Base-by-base conservation (phyloP, 2,797 vertebrate species). In the Xiphorhynchus erythropygius region DNA sequence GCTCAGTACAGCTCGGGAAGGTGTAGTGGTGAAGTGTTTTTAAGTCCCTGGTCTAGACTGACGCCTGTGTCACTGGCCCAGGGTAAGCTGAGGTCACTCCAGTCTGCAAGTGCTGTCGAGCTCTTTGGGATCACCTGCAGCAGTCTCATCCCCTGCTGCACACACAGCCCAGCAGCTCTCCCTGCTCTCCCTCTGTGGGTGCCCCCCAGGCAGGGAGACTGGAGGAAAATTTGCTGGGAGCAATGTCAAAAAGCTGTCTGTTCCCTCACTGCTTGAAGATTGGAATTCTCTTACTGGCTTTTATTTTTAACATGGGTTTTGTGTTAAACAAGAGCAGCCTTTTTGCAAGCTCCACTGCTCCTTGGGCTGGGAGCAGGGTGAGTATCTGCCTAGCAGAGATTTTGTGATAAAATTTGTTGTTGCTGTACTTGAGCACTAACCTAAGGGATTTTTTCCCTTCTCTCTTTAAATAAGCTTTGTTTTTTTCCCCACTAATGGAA, bases 21-120 rank as follows among this genome's bases (percentile, higher is more conserved):
- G 65, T 65, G 71, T 21, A 47, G 62, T 55, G 73, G 35, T 65
- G 65, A 65, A 70, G 49, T 41, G 56, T 49, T 75, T 91, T 89
- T 24, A 11, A 74, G 65, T 35, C 62, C 57, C 82, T 75, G 77
- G 74, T 92, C 87, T 89, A 93, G 92, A 39, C 93, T 82, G 93
- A 49, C 1, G 44, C 67, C 91, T 67, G 47, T 49, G 33, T 41
- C 52, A 23, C 75, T 63, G 75, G 63, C 56, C 71, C 64, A 30
- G 70, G 14, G 46, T 42, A 8, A 71, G 57, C 28, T 68, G 35
- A n/a, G 62, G 41, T 78, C 37, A 4, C 32, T 55, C 39, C 25
- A 52, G 70, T 39, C 70, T 84, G 37, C 18, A 7, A 28, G 37
- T 1, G 1, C 55, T 2, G 1, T n/a, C 0, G 0, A 37, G 57